phyloP scores from a whole-genome alignment of 1,140 invertebrate genomes.

The Brachionus asplanchnoidis region DNA sequence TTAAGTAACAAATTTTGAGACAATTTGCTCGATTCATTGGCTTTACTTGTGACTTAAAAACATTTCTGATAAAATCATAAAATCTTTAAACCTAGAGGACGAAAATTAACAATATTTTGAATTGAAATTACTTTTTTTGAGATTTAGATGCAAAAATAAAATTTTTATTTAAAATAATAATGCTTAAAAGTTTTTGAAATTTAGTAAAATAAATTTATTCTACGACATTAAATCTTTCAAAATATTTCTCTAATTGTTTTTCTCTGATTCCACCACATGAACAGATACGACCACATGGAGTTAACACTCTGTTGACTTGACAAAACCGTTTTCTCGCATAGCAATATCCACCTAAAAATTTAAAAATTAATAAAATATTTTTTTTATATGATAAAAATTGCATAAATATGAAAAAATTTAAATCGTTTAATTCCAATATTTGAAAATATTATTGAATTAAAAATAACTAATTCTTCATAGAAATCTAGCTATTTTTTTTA shows the following conservation, averaged over 20 bases:
- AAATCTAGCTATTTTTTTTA: too few species aligned
- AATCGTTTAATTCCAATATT: too few species aligned
- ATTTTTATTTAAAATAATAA: not conserved
- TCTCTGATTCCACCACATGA: not conserved
- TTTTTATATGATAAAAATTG: not conserved
- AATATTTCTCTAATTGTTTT: not conserved
- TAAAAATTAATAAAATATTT: not conserved
- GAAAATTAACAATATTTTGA: too few species aligned
- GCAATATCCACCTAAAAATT: not conserved
- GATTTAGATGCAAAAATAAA: not conserved
- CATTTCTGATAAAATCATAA: too few species aligned
- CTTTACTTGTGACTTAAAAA: too few species aligned
- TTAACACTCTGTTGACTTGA: not conserved
- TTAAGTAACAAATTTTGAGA: too few species aligned
- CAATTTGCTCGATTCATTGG: too few species aligned
- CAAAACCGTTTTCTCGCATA: not conserved
- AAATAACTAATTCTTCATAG: too few species aligned
- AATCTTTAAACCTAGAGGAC: too few species aligned
- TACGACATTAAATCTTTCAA: not conserved
- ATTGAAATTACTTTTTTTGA: too few species aligned
- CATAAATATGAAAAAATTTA: not conserved
- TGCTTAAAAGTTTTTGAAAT: not conserved
- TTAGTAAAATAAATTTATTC: not conserved
- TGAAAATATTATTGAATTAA: too few species aligned
- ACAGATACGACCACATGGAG: not conserved